These are phyloP conservation scores for Anthophora plumipes DNA, from an alignment of 2,888 invertebrate genomes.

Conservation along the genomic window DNA sequence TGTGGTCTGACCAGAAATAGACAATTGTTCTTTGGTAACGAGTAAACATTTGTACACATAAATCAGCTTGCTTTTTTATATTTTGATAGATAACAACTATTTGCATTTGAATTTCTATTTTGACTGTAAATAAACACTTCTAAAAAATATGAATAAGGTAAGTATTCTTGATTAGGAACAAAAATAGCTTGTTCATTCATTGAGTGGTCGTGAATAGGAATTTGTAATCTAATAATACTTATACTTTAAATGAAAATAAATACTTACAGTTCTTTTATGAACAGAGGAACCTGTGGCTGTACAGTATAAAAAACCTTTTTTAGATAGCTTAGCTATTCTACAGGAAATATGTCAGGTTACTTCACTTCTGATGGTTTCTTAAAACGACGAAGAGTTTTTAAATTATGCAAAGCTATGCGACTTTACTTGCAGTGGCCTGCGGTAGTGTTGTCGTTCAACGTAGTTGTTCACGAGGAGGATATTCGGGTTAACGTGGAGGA, in stretches of 20 bases:
- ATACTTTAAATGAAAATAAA: background rate
- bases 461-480: conserved; percentile 1
- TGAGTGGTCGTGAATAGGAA: no score
- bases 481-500: background rate
- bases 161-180: no score
- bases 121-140: no score
- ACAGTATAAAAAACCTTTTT: background rate
- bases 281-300: background rate
- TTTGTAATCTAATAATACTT: no score
- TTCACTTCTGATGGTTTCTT: background rate
- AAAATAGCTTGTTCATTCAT: no score
- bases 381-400: conserved; percentile 17
- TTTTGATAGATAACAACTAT: no score
- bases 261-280: background rate
- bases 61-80: no score
- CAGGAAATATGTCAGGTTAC: background rate
- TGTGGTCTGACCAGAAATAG: background rate
- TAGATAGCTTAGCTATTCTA: background rate
- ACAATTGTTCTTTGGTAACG: background rate
- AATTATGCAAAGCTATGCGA: conserved; percentile 39
- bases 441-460: conserved; percentile 4
- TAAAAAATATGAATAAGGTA: no score
- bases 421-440: background rate
- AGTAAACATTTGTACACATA: no score
- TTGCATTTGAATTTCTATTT: no score